Evolutionary conservation across 2,797 vertebrate species (phyloP), one percentile per base, ranked within the genome.

Genomic region (Anguilla anguilla): DNA sequence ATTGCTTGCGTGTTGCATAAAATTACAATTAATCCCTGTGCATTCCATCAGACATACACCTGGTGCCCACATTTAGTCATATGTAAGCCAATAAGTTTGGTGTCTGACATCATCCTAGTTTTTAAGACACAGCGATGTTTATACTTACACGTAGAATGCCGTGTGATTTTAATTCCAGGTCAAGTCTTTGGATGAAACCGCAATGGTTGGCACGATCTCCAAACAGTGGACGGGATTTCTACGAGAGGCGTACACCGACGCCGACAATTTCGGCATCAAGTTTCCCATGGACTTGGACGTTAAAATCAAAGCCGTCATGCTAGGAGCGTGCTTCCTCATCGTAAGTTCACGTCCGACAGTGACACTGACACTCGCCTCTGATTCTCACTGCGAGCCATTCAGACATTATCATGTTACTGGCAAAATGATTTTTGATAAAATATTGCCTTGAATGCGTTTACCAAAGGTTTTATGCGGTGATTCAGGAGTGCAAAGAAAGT

Each of bases 271-370:
- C 89, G 96, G 96, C 46, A 94, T 97, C 86, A 90, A 89, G 11
- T 97, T 98, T 87, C 97, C 97, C 0, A 51, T 95, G 90, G 96
- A 97, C 86, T 92, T 97, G 61, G 95, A 97, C 22, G 96, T 97
- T 85, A 97, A 95, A 91, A 94, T 96, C 79, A 97, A 97, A 93
- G 96, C 96, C 64, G 93, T 95, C 86, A 91, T 97, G 92, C 87
- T 97, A 0, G 96, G 96, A 88, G 95, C 96, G 61, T 96, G 96
- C 91, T 97, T 98, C 90, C 96, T 98, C 57, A 96, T 97, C 0
- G 96, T 97, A 94, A 96, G 96, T 92, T 17, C 46, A 53, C 22
- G 49, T 67, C n/a, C 35, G 46, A 67, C 19, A 13, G 1, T 55
- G 15, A 11, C 10, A 22, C 55, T 83, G 31, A 55, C 17, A n/a